Evolutionary conservation across 2,797 vertebrate genomes (phyloP), one percentile per base, ranked within the genome.

Genomic region (Oreonectes daqikongensis): DNA sequence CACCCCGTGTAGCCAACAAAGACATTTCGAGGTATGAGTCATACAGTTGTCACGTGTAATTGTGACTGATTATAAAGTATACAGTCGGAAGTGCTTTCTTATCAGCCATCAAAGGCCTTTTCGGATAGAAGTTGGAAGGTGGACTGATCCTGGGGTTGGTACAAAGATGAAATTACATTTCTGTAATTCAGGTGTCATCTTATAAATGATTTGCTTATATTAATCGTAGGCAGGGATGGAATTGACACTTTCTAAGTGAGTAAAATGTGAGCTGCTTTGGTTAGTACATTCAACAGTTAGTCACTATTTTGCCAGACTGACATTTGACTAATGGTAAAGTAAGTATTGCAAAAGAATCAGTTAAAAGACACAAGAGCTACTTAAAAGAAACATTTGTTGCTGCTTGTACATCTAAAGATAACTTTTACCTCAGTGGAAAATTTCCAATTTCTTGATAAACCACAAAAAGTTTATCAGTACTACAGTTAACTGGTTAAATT

Each of bases 1-100:
- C 90, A 0, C 94, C 95, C 79, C 91, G 88, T 87, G 91, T 86
- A 71, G 86, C 91, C 18, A 85, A 28, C 74, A 93, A 92, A 81
- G 94, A 95, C 74, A 93, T 90, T 53, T 95, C 93, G 88, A 97
- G 93, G 97, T 99, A 84, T 86, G 14, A 18, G 20, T 20, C 40
- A 18, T 30, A 38, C 22, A 40, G 24, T 44, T 9, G 38, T 38
- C 59, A 18, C 15, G 6, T 30, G 17, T 32, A 60, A 60, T 60
- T 15, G 8, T 61, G 17, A 35, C 8, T n/a, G 28, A 61, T 61
- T n/a, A 4, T 61, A 5, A 32, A 32, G 52, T 55, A 5, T 26
- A 20, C 8, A 52, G 26, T 59, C 26, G 15, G 55, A 30, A 28
- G 1, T 28, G 12, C 26, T 55, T 55, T 55, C 24, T 57, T 17